These are phyloP conservation scores for Oplegnathus fasciatus DNA, from an alignment of 2,113 vertebrate genomes.

Conservation along the genomic window DNA sequence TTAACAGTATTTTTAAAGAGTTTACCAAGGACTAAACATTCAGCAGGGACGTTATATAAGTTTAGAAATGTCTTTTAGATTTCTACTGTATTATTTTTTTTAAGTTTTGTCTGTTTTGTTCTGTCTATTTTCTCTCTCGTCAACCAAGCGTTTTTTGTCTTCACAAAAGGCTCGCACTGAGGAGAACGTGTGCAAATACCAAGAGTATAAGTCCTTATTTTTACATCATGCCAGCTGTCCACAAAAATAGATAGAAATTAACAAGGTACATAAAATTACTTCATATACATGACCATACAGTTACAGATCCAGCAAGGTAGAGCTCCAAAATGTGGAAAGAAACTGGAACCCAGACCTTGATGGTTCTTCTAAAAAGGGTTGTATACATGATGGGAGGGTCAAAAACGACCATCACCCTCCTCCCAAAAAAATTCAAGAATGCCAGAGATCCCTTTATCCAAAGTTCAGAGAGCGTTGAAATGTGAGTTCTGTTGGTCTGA, in stretches of 20 bases:
- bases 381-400: conserved; percentile 30
- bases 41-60: conserved; percentile 65
- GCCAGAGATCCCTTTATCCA: conserved; percentile 58
- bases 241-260: conserved; percentile 69
- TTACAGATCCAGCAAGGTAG: conserved; percentile 51
- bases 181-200: conserved; percentile 70
- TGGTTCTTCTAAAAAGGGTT: conserved; percentile 31
- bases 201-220: conserved; percentile 54
- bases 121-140: conserved; percentile 19
- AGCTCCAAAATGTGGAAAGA: conserved; percentile 32
- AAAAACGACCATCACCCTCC: conserved; percentile 3
- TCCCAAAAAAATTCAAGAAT: conserved; percentile 54
- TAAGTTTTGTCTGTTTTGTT: background rate
- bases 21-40: conserved; percentile 79
- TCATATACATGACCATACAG: conserved; percentile 59
- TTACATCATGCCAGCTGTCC: conserved; percentile 63
- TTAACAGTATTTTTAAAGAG: conserved; percentile 70
- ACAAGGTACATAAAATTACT: conserved; percentile 59
- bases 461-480: conserved; percentile 49
- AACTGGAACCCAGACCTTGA: conserved; percentile 41
- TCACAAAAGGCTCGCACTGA: conserved; percentile 52
- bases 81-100: background rate
- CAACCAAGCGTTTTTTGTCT: conserved; percentile 22
- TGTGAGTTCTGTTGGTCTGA: conserved; percentile 49
- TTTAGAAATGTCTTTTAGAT: conserved; percentile 21